phyloP scores from a whole-genome alignment of 2,888 invertebrate genomes.

The Pachydiplax longipennis region DNA sequence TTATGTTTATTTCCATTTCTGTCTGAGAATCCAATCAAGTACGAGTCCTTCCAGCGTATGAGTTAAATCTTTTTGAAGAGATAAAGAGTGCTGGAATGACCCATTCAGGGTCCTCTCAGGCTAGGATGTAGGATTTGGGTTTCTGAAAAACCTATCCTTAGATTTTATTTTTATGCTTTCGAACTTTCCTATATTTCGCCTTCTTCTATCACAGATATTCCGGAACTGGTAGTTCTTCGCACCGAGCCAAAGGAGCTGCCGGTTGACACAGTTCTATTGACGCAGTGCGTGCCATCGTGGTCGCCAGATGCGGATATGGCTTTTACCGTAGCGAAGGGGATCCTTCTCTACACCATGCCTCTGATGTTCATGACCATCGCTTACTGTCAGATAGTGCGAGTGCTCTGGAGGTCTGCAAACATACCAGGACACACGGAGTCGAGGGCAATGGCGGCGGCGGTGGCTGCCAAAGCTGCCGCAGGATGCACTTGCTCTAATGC shows the following conservation, averaged over 20 bases:
- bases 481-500: constrained; percentile 21
- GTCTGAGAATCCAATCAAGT: no score
- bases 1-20: no score
- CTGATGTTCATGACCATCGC: constrained; percentile 83
- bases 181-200: background rate
- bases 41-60: no score
- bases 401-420: constrained; percentile 81
- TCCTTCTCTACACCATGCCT: constrained; percentile 81
- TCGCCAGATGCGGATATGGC: constrained; percentile 71
- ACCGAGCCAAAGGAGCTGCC: constrained; percentile 63
- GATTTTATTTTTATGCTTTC: no score
- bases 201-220: constrained; percentile 69
- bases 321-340: constrained; percentile 73
- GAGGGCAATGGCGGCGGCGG: background rate
- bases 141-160: background rate
- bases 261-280: constrained; percentile 70
- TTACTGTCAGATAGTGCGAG: constrained; percentile 83
- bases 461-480: background rate
- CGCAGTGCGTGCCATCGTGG: constrained; percentile 78
- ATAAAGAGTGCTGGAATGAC: no score
- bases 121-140: no score
- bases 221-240: constrained; percentile 77
- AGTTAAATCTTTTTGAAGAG: no score
- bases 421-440: constrained; percentile 71
- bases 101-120: no score